These are phyloP conservation scores for Brachystomella parvula DNA, from an alignment of 1,140 invertebrate genomes.

Conservation along the genomic window DNA sequence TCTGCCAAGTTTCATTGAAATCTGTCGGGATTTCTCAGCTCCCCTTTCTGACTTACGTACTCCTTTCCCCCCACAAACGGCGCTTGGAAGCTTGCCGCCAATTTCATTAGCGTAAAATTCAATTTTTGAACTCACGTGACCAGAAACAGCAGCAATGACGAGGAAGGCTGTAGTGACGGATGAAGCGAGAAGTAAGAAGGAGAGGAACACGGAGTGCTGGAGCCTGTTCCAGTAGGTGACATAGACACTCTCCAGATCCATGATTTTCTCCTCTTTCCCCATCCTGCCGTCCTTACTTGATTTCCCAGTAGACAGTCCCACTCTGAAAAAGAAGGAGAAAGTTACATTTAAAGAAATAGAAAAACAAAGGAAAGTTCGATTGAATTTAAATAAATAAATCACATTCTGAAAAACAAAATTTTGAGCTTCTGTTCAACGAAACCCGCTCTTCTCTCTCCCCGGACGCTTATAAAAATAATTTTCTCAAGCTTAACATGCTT, in stretches of 20 bases:
- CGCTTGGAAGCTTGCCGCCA: neutral
- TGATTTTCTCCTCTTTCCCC: slow-evolving; percentile 33
- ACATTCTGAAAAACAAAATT: too few species aligned
- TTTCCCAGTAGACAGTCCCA: neutral
- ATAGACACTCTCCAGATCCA: slow-evolving; percentile 39
- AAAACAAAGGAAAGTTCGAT: too few species aligned
- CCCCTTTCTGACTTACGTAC: too few species aligned
- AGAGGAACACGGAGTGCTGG: slow-evolving; percentile 36
- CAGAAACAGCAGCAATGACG: slow-evolving; percentile 33
- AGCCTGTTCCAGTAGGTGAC: slow-evolving; percentile 39
- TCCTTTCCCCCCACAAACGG: neutral
- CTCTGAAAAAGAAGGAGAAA: neutral
- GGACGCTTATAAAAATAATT: too few species aligned
- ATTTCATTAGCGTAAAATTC: neutral
- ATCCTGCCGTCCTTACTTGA: slow-evolving; percentile 14
- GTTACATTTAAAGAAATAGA: too few species aligned
- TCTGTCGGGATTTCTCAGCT: too few species aligned
- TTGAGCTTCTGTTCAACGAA: too few species aligned
- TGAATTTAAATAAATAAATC: too few species aligned
- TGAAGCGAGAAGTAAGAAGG: slow-evolving; percentile 32
- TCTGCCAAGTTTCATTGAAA: too few species aligned
- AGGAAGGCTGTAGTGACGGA: slow-evolving; percentile 35
- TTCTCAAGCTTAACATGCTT: too few species aligned
- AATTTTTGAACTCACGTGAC: slow-evolving; percentile 30
- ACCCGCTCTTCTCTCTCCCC: too few species aligned